These are phyloP conservation scores for Rotaria socialis DNA, from an alignment of 2,888 invertebrate species.

Conservation along the genomic window DNA sequence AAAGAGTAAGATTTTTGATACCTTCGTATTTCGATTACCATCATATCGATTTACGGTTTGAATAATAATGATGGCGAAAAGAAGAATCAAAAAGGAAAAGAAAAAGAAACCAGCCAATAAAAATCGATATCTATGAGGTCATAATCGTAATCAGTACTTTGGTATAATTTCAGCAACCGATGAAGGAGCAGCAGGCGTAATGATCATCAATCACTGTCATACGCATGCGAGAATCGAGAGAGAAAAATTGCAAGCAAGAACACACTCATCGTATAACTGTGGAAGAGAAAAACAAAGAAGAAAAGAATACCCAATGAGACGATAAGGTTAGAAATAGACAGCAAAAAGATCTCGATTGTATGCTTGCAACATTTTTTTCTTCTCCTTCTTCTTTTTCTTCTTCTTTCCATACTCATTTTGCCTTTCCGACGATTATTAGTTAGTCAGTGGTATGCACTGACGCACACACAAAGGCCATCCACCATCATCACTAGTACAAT, in stretches of 20 bases:
- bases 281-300: constrained; percentile 20
- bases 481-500: constrained; percentile 30
- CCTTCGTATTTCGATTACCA: constrained; percentile 33
- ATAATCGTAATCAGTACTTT: constrained; percentile 26
- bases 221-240: constrained; percentile 27
- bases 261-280: constrained; percentile 5
- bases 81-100: neutral
- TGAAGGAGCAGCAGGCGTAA: constrained; percentile 33
- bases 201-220: constrained; percentile 38
- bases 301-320: constrained; percentile 24
- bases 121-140: constrained; percentile 12
- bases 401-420: neutral
- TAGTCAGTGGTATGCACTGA: constrained; percentile 29
- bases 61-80: neutral
- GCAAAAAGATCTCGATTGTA: constrained; percentile 36
- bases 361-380: neutral
- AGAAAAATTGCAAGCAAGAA: neutral
- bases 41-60: constrained; percentile 33
- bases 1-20: constrained; percentile 20
- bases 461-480: constrained; percentile 28
- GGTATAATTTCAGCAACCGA: constrained; percentile 30
- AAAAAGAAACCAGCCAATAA: neutral
- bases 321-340: constrained; percentile 36
- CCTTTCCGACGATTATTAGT: constrained; percentile 13
- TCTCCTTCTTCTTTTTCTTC: neutral